Conservation (phyloP, 1,140 invertebrate species). For the Drosophila leontia region DNA sequence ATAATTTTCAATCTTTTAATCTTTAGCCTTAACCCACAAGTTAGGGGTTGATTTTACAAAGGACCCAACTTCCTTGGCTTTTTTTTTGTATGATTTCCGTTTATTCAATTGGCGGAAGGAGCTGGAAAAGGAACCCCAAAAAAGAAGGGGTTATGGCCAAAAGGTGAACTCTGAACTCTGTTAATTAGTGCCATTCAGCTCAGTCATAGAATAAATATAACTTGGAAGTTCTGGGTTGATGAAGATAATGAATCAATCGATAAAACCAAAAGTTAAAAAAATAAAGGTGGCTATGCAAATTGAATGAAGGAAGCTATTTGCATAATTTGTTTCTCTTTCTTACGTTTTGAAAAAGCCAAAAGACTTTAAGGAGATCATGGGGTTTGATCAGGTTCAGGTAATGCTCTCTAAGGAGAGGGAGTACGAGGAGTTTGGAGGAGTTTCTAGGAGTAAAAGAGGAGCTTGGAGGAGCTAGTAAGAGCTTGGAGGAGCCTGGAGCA, state of each 20-base stretch:
- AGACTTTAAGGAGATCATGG: neutral
- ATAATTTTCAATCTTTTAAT: too few relatives aligned
- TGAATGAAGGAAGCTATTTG: neutral
- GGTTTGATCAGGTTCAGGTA: too few relatives aligned
- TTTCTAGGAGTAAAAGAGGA: neutral
- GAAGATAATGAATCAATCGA: conserved; percentile 15
- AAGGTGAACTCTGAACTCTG: conserved; percentile 10
- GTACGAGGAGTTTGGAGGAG: neutral
- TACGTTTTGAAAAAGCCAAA: neutral
- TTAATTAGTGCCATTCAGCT: conserved; percentile 11
- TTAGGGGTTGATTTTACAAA: neutral
- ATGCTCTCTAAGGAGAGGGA: too few relatives aligned
- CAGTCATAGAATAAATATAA: neutral
- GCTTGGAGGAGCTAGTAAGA: neutral
- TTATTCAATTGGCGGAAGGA: conserved; percentile 4
- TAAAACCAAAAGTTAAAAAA: conserved; percentile 3
- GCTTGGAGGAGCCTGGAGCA: neutral
- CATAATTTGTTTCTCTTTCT: conserved; percentile 3
- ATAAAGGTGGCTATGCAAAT: conserved; percentile 7
- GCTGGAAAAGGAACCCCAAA: neutral
- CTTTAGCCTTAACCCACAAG: too few relatives aligned
- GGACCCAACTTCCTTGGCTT: neutral
- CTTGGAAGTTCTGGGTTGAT: neutral
- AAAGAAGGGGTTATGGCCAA: neutral
- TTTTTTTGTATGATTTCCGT: conserved; percentile 2